Conservation (phyloP, 2,888 invertebrate species). For the Lithophane ornitopus region DNA sequence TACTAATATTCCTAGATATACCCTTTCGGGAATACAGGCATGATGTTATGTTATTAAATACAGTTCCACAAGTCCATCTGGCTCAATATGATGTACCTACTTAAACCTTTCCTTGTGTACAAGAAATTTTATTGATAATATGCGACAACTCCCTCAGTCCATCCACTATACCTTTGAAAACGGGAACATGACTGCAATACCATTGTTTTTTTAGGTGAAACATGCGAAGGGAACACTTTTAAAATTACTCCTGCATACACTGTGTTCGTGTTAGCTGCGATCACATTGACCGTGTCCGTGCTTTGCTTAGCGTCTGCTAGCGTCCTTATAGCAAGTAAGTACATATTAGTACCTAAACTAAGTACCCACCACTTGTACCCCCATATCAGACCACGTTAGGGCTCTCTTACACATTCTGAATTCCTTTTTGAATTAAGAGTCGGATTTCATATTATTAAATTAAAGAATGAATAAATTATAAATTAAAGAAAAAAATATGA, state of each 20-base stretch:
- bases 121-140: background rate
- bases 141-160: no score
- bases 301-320: slow-evolving; percentile 69
- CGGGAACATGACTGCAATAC: background rate
- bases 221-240: fast-evolving
- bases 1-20: background rate
- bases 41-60: background rate
- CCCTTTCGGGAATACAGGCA: background rate
- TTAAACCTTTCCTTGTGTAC: background rate
- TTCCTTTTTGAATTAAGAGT: no score
- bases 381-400: no score
- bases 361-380: background rate
- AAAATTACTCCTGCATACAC: slow-evolving; percentile 72
- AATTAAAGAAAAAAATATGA: no score
- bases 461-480: no score
- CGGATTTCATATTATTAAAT: no score
- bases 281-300: slow-evolving; percentile 70
- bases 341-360: background rate
- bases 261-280: slow-evolving; percentile 72
- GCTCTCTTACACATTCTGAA: no score
- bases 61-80: background rate
- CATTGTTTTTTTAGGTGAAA: background rate
- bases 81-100: background rate
- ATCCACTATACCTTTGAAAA: background rate
- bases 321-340: slow-evolving; percentile 71